Percentiles rank a stretch among this genome's conserved stretches.
Evolutionary conservation across 2,888 invertebrate genomes (phyloP).

Genomic region (Gastrophysa polygoni): DNA sequence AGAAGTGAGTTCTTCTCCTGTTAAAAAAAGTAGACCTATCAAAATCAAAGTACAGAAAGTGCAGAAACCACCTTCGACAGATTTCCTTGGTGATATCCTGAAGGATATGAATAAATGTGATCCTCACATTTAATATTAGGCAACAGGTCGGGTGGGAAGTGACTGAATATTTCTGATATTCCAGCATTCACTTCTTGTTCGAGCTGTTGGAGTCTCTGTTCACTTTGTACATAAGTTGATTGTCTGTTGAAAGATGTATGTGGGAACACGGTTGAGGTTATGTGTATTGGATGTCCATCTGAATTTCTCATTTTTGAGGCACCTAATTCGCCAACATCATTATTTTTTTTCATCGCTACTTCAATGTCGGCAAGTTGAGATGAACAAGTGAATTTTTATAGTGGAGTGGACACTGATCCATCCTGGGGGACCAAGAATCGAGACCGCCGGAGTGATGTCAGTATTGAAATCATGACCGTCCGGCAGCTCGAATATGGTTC

Average conservation of each 20-base stretch:
- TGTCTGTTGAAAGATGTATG: background rate
- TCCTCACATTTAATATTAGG: constrained; percentile 51
- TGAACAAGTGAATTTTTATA: too few species aligned
- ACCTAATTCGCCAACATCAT: too few species aligned
- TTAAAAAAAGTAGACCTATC: constrained; percentile 42
- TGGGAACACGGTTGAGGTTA: background rate
- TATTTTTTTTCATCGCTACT: too few species aligned
- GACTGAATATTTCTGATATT: constrained; percentile 13
- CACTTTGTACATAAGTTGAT: constrained; percentile 11
- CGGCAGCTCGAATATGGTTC: too few species aligned
- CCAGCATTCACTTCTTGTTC: constrained; percentile 28
- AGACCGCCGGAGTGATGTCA: too few species aligned
- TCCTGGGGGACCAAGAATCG: too few species aligned
- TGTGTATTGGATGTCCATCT: too few species aligned
- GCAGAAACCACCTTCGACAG: constrained; percentile 49
- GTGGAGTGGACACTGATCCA: too few species aligned
- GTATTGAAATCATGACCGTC: too few species aligned
- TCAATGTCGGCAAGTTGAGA: too few species aligned
- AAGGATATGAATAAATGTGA: constrained; percentile 56
- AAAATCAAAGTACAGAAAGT: constrained; percentile 45
- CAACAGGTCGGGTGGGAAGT: constrained; percentile 38
- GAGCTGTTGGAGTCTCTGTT: constrained; percentile 26
- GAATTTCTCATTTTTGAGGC: too few species aligned
- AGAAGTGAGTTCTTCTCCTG: constrained; percentile 17
- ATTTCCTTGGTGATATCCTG: constrained; percentile 56